Percentiles rank a stretch among this genome's conserved stretches.
Conservation (phyloP, 2,797 vertebrate genomes). For the Sphenodon punctatus region DNA sequence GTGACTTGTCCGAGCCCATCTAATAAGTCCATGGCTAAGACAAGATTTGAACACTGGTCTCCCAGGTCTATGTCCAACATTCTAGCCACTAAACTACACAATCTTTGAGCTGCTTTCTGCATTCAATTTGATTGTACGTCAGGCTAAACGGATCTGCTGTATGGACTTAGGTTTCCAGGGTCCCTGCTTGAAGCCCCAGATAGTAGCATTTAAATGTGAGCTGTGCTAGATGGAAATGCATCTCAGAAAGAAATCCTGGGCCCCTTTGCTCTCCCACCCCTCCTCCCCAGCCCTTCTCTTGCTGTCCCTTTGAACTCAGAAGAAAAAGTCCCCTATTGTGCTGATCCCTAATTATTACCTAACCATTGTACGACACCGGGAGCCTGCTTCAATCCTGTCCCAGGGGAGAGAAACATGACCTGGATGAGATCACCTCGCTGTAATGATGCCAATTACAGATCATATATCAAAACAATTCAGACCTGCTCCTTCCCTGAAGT, state of each 20-base stretch:
- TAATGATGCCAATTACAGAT: constrained; percentile 74
- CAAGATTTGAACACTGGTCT: no score
- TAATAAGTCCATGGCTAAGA: no score
- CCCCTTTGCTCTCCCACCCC: background rate
- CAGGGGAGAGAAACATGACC: constrained; percentile 53
- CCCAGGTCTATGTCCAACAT: no score
- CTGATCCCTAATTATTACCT: constrained; percentile 46
- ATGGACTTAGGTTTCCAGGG: no score
- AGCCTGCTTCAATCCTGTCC: constrained; percentile 55
- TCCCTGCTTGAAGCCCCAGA: background rate
- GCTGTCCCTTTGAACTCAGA: constrained; percentile 58
- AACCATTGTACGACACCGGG: constrained; percentile 32
- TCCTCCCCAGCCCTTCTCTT: background rate
- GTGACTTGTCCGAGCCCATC: no score
- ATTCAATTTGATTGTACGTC: no score
- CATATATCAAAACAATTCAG: constrained; percentile 72
- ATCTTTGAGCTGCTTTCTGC: no score
- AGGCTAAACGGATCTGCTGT: background rate
- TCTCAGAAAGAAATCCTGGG: background rate
- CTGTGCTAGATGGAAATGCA: background rate
- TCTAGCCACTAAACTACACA: no score
- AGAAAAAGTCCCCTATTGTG: background rate
- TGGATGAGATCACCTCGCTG: constrained; percentile 73
- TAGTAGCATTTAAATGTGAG: background rate
- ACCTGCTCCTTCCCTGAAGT: constrained; percentile 34